Percentiles rank a stretch among this genome's conserved stretches.
These are phyloP conservation scores for Digitonthophagus gazella DNA, from an alignment of 2,888 invertebrate genomes.

Conservation along the genomic window DNA sequence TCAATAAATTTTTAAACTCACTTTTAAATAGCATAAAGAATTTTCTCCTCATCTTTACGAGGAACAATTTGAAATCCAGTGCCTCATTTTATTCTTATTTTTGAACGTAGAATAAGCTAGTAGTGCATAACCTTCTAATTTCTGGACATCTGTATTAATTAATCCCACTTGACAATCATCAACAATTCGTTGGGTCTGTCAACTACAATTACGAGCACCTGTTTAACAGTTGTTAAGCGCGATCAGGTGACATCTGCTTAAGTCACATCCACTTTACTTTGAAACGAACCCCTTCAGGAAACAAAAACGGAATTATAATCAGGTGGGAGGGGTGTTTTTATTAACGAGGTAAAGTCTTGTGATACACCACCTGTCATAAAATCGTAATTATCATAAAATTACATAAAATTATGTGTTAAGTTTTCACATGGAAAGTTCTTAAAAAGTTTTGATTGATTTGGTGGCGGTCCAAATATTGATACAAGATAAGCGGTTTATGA, in stretches of 20 bases:
- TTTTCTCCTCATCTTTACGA: too few species aligned
- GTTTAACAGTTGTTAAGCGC: slow-evolving; percentile 40
- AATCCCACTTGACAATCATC: background rate
- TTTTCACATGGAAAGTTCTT: background rate
- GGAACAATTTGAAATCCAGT: too few species aligned
- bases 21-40: too few species aligned
- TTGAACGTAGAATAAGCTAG: too few species aligned
- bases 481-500: slow-evolving; percentile 53
- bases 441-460: slow-evolving; percentile 45
- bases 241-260: slow-evolving; percentile 40
- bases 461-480: slow-evolving; percentile 53
- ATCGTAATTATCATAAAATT: background rate
- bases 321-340: slow-evolving; percentile 38
- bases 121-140: too few species aligned
- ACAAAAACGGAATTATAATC: slow-evolving; percentile 35
- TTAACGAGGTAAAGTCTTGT: slow-evolving; percentile 11
- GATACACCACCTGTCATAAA: slow-evolving; percentile 15
- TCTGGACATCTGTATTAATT: too few species aligned
- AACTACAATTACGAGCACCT: slow-evolving; percentile 19
- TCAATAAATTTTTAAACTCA: too few species aligned
- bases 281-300: background rate
- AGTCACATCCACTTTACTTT: slow-evolving; percentile 33
- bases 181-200: slow-evolving; percentile 5
- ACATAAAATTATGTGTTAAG: background rate
- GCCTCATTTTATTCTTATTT: too few species aligned